Percentiles rank a stretch among this genome's conserved stretches.
These are phyloP conservation scores for Cyanoderma ruficeps DNA, from an alignment of 2,113 vertebrate genomes.

Conservation along the genomic window DNA sequence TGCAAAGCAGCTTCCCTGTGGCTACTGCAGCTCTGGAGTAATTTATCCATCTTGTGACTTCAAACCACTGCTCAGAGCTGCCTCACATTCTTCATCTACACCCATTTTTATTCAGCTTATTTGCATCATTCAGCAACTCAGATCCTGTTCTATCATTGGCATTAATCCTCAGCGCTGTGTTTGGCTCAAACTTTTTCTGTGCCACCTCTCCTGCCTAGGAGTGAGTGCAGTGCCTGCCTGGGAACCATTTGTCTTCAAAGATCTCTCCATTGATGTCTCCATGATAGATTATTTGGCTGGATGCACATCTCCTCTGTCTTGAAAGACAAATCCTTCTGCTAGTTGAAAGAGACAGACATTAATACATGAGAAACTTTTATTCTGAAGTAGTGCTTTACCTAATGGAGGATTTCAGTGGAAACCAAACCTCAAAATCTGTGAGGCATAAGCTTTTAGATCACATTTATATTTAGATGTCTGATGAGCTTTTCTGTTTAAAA, in stretches of 20 bases:
- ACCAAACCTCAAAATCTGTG: neutral
- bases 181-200: neutral
- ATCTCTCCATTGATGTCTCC: neutral
- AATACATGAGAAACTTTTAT: neutral
- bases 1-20: rapidly evolving
- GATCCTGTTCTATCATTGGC: neutral
- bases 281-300: neutral
- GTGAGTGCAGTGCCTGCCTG: neutral
- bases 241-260: neutral
- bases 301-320: neutral
- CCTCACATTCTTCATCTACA: neutral
- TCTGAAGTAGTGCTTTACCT: neutral
- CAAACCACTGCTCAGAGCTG: neutral
- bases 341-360: neutral
- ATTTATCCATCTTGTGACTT: neutral
- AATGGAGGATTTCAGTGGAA: neutral
- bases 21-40: neutral
- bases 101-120: neutral
- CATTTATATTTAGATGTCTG: neutral
- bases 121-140: neutral
- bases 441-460: neutral
- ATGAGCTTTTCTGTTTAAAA: neutral
- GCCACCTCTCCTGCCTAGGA: neutral
- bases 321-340: neutral
- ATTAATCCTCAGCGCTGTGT: neutral